Conservation (phyloP, 2,797 vertebrate genomes). For the Orestias chungarensis region DNA sequence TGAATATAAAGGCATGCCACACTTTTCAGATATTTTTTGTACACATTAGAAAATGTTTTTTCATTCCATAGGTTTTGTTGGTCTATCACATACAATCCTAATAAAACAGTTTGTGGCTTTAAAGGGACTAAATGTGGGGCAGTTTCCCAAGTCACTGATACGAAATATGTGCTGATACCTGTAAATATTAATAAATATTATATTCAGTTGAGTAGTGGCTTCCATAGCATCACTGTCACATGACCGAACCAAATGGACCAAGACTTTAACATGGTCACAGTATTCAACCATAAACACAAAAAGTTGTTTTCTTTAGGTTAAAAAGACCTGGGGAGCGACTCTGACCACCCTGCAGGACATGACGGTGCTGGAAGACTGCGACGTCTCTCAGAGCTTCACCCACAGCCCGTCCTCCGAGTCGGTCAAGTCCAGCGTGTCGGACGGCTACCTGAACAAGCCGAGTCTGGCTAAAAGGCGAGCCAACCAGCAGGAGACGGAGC, state of each 20-base stretch:
- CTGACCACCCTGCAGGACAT: constrained; percentile 97
- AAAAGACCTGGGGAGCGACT: constrained; percentile 97
- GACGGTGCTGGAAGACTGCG: constrained; percentile 93
- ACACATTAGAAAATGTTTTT: background rate
- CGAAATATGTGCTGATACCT: no score
- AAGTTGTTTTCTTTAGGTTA: constrained; percentile 81
- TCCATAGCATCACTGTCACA: no score
- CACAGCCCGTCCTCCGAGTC: constrained; percentile 98
- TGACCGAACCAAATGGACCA: no score
- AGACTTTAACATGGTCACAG: background rate
- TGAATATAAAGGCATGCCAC: background rate
- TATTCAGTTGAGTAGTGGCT: no score
- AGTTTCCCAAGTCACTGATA: no score
- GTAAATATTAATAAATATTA: no score
- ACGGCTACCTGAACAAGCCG: constrained; percentile 98
- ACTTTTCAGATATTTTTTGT: background rate
- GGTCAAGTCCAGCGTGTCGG: constrained; percentile 95
- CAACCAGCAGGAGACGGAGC: constrained; percentile 98
- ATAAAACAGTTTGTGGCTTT: background rate
- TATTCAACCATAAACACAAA: background rate
- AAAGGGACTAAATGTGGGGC: background rate
- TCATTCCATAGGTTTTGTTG: no score
- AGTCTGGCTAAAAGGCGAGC: constrained; percentile 95
- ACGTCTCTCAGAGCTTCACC: constrained; percentile 96
- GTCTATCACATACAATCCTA: background rate